phyloP scores from a whole-genome alignment of 2,797 vertebrate species.

The Distichodus sexfasciatus region DNA sequence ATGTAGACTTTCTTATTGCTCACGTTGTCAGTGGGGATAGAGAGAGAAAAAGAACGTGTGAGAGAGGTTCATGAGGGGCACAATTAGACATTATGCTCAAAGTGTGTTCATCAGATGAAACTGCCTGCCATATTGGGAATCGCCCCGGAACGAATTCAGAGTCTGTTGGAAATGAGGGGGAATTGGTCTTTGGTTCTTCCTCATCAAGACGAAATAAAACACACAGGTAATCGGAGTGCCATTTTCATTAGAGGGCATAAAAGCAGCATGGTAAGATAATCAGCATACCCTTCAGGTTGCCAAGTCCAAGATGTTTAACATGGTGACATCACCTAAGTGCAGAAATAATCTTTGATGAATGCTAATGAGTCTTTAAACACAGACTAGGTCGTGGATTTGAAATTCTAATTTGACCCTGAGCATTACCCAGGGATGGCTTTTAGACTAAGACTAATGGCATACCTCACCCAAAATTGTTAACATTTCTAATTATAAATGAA shows the following conservation, averaged over 20 bases:
- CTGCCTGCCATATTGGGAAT: slow-evolving; percentile 45
- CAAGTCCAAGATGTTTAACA: slow-evolving; percentile 22
- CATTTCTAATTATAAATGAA: background rate
- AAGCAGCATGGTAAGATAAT: slow-evolving; percentile 29
- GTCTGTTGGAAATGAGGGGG: slow-evolving; percentile 34
- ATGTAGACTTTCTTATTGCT: slow-evolving; percentile 26
- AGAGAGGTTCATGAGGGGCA: slow-evolving; percentile 24
- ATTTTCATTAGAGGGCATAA: slow-evolving; percentile 32
- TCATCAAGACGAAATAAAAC: slow-evolving; percentile 51
- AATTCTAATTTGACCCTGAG: slow-evolving; percentile 34
- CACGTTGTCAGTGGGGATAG: slow-evolving; percentile 5
- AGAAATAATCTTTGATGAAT: slow-evolving; percentile 37
- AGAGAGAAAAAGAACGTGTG: background rate
- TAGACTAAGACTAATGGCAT: slow-evolving; percentile 11
- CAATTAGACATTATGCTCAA: slow-evolving; percentile 36
- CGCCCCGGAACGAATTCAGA: slow-evolving; percentile 40
- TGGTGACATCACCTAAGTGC: slow-evolving; percentile 33
- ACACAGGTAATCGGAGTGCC: slow-evolving; percentile 45
- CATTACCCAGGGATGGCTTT: slow-evolving; percentile 27
- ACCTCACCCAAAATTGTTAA: background rate
- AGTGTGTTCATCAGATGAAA: slow-evolving; percentile 44
- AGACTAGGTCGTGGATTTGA: slow-evolving; percentile 14
- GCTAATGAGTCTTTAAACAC: slow-evolving; percentile 30
- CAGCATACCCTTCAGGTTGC: slow-evolving; percentile 6
- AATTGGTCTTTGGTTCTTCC: slow-evolving; percentile 43